Percentiles rank a stretch among this genome's conserved stretches.
Evolutionary conservation across 2,797 vertebrate species (phyloP).

Genomic region (Pantherophis alleghaniensis): DNA sequence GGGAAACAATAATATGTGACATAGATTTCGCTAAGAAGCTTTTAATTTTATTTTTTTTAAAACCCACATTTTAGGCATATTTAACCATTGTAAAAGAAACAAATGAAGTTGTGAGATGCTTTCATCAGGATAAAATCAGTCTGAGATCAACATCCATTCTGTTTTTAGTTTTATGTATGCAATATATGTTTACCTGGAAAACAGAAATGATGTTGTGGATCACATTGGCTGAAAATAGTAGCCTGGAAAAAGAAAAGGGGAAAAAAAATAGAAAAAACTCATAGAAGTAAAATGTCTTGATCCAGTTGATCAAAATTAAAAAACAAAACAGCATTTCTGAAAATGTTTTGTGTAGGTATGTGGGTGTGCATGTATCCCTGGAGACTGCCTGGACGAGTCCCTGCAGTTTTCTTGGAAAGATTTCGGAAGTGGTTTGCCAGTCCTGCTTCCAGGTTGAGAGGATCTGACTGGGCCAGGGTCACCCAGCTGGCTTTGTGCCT

Average conservation of each 20-base stretch:
- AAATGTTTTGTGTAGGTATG: not conserved
- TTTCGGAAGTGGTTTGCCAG: not conserved
- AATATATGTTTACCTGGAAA: not conserved
- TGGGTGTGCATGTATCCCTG: not conserved
- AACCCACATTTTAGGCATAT: not conserved
- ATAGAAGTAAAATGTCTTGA: not conserved
- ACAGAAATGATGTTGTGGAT: not conserved
- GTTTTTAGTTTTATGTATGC: not conserved
- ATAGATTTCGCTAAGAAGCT: not conserved
- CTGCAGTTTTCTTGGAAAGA: not conserved
- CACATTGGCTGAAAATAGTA: not conserved
- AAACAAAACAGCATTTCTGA: not conserved
- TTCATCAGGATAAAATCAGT: constrained; percentile 8
- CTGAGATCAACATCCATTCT: not conserved
- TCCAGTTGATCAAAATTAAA: not conserved
- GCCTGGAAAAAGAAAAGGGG: not conserved
- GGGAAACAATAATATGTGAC: constrained; percentile 4
- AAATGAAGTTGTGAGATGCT: not conserved
- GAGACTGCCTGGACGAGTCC: not conserved
- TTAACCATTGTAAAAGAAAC: not conserved
- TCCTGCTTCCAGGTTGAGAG: not conserved
- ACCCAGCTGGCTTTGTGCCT: not conserved
- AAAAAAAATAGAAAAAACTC: not conserved
- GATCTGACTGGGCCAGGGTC: not conserved
- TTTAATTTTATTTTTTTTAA: not conserved